Conservation (phyloP, 2,888 invertebrate species). For the Itoplectis maculator region DNA sequence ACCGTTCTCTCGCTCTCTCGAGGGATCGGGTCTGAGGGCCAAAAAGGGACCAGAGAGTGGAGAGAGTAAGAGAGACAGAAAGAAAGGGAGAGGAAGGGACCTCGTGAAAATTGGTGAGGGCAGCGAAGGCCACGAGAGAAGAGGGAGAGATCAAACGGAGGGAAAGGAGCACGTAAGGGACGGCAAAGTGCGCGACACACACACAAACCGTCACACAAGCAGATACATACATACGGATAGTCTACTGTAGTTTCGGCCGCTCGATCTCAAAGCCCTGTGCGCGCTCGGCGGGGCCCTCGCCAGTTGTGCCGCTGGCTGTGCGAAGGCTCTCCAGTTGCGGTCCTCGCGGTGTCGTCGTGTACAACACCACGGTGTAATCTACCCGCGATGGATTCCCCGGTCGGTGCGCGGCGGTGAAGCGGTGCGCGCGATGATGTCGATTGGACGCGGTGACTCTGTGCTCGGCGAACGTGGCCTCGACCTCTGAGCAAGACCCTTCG, state of each 20-base stretch:
- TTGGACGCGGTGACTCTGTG: slow-evolving; percentile 37
- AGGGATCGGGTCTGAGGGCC: too few relatives aligned
- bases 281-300: slow-evolving; percentile 32
- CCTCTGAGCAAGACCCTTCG: slow-evolving; percentile 14
- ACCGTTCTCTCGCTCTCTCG: too few relatives aligned
- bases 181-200: slow-evolving; percentile 36
- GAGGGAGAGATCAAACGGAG: background rate
- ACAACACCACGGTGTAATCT: too few relatives aligned
- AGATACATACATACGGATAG: slow-evolving; percentile 51
- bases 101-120: background rate
- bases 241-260: slow-evolving; percentile 50
- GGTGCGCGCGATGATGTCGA: slow-evolving; percentile 28
- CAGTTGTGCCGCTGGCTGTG: slow-evolving; percentile 44
- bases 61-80: too few relatives aligned
- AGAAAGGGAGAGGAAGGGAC: too few relatives aligned
- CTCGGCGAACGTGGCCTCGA: slow-evolving; percentile 42
- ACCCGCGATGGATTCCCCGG: background rate
- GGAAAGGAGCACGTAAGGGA: slow-evolving; percentile 21
- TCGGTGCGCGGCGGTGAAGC: background rate
- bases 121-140: background rate
- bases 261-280: slow-evolving; percentile 31
- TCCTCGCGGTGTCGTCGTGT: slow-evolving; percentile 32
- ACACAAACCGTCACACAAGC: too few relatives aligned
- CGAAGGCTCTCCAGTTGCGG: slow-evolving; percentile 21
- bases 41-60: too few relatives aligned